A percentile compares a stretch with the other conserved stretches of the same genome.
Evolutionary conservation across 2,113 vertebrate species (phyloP).

Genomic region (Micromys minutus): DNA sequence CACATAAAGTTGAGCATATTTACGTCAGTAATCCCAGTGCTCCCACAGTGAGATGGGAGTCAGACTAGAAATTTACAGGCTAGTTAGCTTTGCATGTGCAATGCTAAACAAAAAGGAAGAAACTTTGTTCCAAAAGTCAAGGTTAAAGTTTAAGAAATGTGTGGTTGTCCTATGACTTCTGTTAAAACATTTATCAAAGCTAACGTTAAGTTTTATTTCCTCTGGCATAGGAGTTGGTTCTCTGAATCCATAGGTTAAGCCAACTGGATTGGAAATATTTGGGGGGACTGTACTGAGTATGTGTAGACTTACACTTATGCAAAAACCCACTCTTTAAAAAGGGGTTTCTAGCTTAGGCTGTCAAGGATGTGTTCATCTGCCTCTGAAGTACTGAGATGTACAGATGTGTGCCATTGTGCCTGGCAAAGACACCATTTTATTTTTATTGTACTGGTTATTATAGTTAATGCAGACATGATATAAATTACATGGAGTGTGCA

Average conservation of each 20-base stretch:
- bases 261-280: not conserved
- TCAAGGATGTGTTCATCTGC: not conserved
- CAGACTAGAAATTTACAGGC: not conserved
- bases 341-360: not conserved
- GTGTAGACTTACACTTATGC: not conserved
- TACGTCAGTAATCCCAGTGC: not conserved
- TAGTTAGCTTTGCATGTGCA: not conserved
- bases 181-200: not conserved
- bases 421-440: not conserved
- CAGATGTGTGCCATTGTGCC: not conserved
- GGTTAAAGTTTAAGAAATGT: not conserved
- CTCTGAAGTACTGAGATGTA: not conserved
- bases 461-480: not conserved
- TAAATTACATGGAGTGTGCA: not conserved
- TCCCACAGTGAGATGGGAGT: not conserved
- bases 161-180: not conserved
- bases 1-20: not conserved
- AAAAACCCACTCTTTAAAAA: not conserved
- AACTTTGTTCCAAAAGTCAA: not conserved
- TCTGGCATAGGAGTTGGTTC: not conserved
- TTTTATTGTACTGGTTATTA: not conserved
- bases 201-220: not conserved
- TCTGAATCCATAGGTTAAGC: not conserved
- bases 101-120: not conserved
- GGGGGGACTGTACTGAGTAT: not conserved